Evolutionary conservation across 2,888 invertebrate genomes (phyloP).

Genomic region (Teleiodes luculella): DNA sequence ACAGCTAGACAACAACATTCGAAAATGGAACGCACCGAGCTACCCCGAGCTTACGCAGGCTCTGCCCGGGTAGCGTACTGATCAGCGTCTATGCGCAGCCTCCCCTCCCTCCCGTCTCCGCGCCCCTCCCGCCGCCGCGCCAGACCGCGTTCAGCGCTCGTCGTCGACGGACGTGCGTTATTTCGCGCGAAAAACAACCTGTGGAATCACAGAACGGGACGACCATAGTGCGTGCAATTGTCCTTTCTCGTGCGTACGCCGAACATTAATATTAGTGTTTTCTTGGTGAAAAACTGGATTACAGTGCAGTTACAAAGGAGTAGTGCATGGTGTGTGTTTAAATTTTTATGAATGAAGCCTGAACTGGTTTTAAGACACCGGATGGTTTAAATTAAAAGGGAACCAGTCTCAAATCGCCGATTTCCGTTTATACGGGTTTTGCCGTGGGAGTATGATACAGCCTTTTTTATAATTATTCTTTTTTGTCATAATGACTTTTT

Average conservation of each 20-base stretch:
- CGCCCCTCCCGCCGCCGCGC: constrained; percentile 33
- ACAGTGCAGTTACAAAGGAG: constrained; percentile 49
- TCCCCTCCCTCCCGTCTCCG: constrained; percentile 36
- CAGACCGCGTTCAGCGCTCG: constrained; percentile 51
- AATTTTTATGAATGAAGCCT: constrained; percentile 49
- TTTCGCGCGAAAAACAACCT: constrained; percentile 42
- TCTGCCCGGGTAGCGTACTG: constrained; percentile 64
- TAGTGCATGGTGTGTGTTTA: constrained; percentile 34
- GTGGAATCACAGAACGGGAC: constrained; percentile 42
- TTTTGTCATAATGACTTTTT: constrained; percentile 31
- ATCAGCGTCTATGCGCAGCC: constrained; percentile 38
- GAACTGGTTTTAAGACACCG: constrained; percentile 39
- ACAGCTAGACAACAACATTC: not conserved
- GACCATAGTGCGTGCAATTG: constrained; percentile 27
- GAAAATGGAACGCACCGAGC: constrained; percentile 25
- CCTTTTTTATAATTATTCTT: constrained; percentile 23
- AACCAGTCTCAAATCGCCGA: constrained; percentile 47
- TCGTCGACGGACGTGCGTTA: constrained; percentile 37
- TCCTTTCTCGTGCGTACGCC: constrained; percentile 32
- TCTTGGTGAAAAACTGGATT: constrained; percentile 33
- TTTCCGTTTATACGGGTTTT: constrained; percentile 51
- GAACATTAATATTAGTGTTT: constrained; percentile 37
- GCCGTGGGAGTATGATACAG: constrained; percentile 46
- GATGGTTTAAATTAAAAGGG: constrained; percentile 41
- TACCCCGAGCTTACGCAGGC: constrained; percentile 44